phyloP scores from a whole-genome alignment of 2,888 invertebrate genomes.

The Morpho helenor region DNA sequence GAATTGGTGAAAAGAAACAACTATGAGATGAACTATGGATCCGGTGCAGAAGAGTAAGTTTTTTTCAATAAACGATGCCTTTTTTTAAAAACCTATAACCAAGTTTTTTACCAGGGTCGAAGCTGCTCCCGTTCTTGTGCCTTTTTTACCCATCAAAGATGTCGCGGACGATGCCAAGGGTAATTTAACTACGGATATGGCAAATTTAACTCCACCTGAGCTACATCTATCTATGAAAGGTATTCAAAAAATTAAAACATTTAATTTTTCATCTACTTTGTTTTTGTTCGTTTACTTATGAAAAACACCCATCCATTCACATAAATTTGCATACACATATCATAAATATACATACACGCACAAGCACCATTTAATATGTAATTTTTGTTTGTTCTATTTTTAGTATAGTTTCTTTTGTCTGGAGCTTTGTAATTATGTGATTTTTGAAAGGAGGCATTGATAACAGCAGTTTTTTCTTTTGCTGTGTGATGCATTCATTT shows the following conservation, averaged over 20 bases:
- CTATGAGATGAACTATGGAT: conserved; percentile 44
- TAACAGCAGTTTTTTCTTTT: neutral
- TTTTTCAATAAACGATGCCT: neutral
- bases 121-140: conserved; percentile 42
- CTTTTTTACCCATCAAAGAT: conserved; percentile 54
- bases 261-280: too few relatives aligned
- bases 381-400: neutral
- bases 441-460: neutral
- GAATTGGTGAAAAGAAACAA: conserved; percentile 40
- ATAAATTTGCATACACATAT: too few relatives aligned
- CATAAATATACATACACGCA: too few relatives aligned
- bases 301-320: too few relatives aligned
- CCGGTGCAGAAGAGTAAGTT: conserved; percentile 48
- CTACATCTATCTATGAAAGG: conserved; percentile 49
- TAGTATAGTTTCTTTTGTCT: neutral
- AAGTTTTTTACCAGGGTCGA: conserved; percentile 35
- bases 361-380: too few relatives aligned
- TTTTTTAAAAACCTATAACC: neutral
- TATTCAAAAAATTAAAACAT: conserved; percentile 19
- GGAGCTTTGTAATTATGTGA: too few relatives aligned
- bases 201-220: conserved; percentile 37
- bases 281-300: too few relatives aligned
- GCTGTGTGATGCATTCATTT: too few relatives aligned
- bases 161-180: conserved; percentile 49
- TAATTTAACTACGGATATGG: conserved; percentile 42